Evolutionary conservation across 2,888 invertebrate genomes (phyloP).

Genomic region (Nemotelus pantherinus): DNA sequence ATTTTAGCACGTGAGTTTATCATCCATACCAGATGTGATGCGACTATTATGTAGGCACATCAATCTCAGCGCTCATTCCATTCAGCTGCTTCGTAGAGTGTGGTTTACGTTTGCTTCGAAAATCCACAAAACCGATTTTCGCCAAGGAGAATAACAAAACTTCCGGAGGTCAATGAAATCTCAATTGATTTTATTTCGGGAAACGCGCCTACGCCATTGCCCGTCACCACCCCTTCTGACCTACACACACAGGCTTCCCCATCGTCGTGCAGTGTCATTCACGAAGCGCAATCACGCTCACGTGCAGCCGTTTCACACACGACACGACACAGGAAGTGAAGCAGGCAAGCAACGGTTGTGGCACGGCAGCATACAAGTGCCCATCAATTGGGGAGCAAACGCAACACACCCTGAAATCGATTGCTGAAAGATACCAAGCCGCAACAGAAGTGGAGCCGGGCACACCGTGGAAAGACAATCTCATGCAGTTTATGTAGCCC

Average conservation of each 20-base stretch:
- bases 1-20: no score
- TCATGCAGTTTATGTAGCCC: no score
- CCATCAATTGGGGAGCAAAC: constrained; percentile 35
- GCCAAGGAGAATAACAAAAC: neutral
- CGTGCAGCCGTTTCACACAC: constrained; percentile 14
- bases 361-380: constrained; percentile 14
- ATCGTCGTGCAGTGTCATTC: neutral
- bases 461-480: neutral
- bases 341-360: neutral
- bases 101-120: no score
- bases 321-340: neutral
- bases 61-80: no score
- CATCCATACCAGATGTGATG: no score
- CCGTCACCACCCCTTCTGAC: neutral
- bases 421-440: constrained; percentile 5
- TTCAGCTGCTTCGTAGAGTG: no score
- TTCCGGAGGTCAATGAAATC: constrained; percentile 31
- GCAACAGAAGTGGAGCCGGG: neutral
- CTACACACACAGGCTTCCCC: constrained; percentile 4
- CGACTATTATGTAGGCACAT: no score
- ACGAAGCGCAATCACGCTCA: constrained; percentile 33
- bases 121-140: no score
- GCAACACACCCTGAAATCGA: constrained; percentile 45
- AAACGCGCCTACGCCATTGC: constrained; percentile 1
- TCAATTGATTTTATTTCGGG: constrained; percentile 35